Conservation (phyloP, 2,797 vertebrate genomes). For the Urosaurus nigricauda region DNA sequence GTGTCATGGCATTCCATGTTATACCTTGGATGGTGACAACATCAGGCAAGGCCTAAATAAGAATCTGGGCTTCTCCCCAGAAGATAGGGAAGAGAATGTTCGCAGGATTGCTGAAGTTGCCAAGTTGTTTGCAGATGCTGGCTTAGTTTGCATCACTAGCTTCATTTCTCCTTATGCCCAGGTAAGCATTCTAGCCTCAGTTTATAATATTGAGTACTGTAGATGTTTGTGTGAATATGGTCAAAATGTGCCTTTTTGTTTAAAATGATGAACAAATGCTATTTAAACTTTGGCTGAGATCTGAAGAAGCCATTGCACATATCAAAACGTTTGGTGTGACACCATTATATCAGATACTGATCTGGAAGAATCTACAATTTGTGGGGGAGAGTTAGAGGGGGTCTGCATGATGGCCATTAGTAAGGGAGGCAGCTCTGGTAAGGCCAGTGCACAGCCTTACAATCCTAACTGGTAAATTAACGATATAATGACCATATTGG, state of each 20-base stretch:
- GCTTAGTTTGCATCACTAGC: conserved; percentile 96
- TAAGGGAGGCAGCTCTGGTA: no score
- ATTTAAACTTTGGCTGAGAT: not conserved
- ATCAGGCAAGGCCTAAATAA: conserved; percentile 98
- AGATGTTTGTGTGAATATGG: not conserved
- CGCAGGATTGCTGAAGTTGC: conserved; percentile 97
- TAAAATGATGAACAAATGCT: not conserved
- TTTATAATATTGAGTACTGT: not conserved
- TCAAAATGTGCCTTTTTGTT: not conserved
- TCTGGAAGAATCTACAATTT: not conserved
- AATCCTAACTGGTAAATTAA: not conserved
- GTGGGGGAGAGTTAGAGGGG: no score
- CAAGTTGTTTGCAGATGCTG: conserved; percentile 96
- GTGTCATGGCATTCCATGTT: conserved; percentile 97
- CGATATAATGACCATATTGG: not conserved
- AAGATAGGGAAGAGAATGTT: conserved; percentile 97
- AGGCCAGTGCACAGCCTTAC: not conserved
- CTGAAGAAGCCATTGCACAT: not conserved
- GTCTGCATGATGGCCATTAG: no score
- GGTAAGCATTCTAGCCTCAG: conserved; percentile 77
- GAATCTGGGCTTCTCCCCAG: conserved; percentile 95
- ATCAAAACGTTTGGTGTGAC: not conserved
- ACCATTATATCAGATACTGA: not conserved
- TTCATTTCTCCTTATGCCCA: conserved; percentile 97
- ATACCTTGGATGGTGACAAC: conserved; percentile 97